phyloP scores from a whole-genome alignment of 2,888 invertebrate species.

The Spodoptera exigua region DNA sequence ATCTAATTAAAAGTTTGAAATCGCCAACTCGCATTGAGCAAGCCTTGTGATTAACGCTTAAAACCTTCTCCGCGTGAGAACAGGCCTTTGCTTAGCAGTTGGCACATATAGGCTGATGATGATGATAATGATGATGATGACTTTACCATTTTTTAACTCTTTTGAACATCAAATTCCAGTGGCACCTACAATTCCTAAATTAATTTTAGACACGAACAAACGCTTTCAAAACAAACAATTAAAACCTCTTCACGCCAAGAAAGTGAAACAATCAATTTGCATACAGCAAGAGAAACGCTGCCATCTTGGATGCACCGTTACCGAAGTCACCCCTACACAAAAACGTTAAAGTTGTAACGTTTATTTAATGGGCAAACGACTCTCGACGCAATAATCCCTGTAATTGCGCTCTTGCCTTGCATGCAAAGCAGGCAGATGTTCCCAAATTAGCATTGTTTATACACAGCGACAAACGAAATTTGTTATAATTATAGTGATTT shows the following conservation, averaged over 20 bases:
- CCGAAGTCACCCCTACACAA: conserved; percentile 66
- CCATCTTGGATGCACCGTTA: conserved; percentile 56
- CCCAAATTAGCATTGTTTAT: conserved; percentile 81
- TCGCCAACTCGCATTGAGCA: too few relatives aligned
- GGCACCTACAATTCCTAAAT: too few relatives aligned
- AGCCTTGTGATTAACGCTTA: too few relatives aligned
- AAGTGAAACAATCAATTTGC: conserved; percentile 54
- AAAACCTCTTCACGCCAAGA: conserved; percentile 43
- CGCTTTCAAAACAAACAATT: conserved; percentile 46
- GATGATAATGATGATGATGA: too few relatives aligned
- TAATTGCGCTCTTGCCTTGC: conserved; percentile 79
- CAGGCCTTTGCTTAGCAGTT: too few relatives aligned
- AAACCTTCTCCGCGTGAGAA: too few relatives aligned
- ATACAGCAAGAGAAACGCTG: conserved; percentile 39
- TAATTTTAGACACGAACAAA: not conserved
- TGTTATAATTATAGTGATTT: conserved; percentile 73
- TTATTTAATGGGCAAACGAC: conserved; percentile 81
- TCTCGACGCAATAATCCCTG: conserved; percentile 79
- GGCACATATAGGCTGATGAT: too few relatives aligned
- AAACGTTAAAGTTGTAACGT: conserved; percentile 79
- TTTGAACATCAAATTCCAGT: too few relatives aligned
- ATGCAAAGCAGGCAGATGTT: conserved; percentile 84
- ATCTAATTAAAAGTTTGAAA: too few relatives aligned
- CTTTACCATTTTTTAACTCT: too few relatives aligned
- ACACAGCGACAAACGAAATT: conserved; percentile 69